Base-by-base conservation (phyloP, 1,140 invertebrate species). In the Atta cephalotes region DNA sequence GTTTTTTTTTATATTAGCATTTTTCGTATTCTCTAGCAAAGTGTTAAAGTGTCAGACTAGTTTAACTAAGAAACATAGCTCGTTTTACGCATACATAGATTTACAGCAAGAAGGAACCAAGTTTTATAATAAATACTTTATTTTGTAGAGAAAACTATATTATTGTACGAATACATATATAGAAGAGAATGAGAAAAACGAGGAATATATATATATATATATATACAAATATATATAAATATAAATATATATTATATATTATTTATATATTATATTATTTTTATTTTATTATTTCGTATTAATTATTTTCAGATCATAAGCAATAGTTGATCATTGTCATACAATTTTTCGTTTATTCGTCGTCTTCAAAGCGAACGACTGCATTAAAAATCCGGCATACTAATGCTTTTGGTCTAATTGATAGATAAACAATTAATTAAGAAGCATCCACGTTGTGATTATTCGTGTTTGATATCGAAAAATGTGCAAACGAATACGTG, bases 111-210 rank as follows among this genome's bases (percentile, higher is more conserved):
- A 90, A 87, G 91, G 88, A 90, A 90, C 71, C 92, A 88, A 92
- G 93, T 93, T 93, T 92, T 93, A 94, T 93, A 88, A 93, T 92
- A 94, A 88, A 93, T 92, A 92, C 91, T 93, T 93, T 94, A 93
- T 94, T 94, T 94, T 94, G 93, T 93, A 93, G 92, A 94, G 89
- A 93, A 92, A 94, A 92, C 88, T 93, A 94, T 94, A 93, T 92
- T 92, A 89, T 89, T 93, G 89, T 93, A 93, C 89, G 90, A 88
- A 93, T 92, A 92, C 87, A 92, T 90, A 92, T 90, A 92, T 91
- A 93, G 88, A 93, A 88, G 93, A 92, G n/a, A 68, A n/a, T 45
- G 88, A 84, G 92, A 95, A 60, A 81, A 65, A 81, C n/a, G 66
- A 80, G 28, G 53, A 86, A 77, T 31, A 88, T 86, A 91, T 89